A percentile compares a stretch with the other conserved stretches of the same genome.
These are phyloP conservation scores for Platycheirus albimanus DNA, from an alignment of 2,888 invertebrate genomes.

Conservation along the genomic window DNA sequence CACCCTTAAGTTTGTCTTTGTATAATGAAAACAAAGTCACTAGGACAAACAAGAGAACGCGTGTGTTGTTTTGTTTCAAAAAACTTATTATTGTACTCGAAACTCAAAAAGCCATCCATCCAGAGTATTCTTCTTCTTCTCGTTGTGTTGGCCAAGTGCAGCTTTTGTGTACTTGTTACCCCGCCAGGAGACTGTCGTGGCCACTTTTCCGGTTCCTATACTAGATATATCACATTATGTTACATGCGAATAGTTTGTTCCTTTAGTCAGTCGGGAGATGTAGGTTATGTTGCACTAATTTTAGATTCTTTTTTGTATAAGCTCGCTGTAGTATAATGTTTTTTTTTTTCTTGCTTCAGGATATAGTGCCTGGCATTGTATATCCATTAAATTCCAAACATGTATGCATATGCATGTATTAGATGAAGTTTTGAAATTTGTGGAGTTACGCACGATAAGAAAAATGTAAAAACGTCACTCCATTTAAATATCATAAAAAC, in stretches of 20 bases:
- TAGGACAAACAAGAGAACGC: slow-evolving; percentile 27
- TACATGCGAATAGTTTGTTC: not conserved
- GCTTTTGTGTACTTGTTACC: slow-evolving; percentile 2
- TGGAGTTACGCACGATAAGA: too few species aligned
- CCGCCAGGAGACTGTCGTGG: not conserved
- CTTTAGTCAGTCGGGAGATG: not conserved
- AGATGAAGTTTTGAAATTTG: too few species aligned
- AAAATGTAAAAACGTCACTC: too few species aligned
- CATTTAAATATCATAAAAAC: too few species aligned
- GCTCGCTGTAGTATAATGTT: too few species aligned
- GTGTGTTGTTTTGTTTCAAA: not conserved
- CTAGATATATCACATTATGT: too few species aligned
- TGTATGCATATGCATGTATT: too few species aligned
- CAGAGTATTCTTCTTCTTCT: not conserved
- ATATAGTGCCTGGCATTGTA: too few species aligned
- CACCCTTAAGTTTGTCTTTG: slow-evolving; percentile 29
- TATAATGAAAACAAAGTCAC: slow-evolving; percentile 35
- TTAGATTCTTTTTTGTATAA: not conserved
- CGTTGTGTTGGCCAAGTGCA: not conserved
- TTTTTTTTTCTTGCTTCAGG: too few species aligned
- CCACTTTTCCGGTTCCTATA: not conserved
- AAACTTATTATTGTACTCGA: not conserved
- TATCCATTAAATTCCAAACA: too few species aligned
- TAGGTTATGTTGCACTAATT: not conserved
- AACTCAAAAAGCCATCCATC: not conserved